Evolutionary conservation across 1,140 invertebrate species (phyloP), one percentile per base, ranked within the genome.

Genomic region (Anastrepha ludens): DNA sequence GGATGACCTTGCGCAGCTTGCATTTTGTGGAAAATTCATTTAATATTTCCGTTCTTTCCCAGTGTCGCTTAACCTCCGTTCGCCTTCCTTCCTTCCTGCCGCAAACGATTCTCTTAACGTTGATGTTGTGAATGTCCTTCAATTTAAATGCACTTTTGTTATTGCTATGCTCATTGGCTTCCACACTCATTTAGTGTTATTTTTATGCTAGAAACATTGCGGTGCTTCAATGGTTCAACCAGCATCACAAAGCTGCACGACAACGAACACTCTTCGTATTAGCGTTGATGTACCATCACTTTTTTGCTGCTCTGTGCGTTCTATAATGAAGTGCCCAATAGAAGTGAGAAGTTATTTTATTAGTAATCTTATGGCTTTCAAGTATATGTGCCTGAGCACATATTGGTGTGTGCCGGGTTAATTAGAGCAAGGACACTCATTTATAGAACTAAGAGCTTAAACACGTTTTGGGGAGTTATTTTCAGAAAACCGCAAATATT

Each of bases 11-110:
- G 74, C 6, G n/a, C 74, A 81, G 50, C 74, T 47, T 81, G 74
- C 47, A 81, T 81, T 78, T 47, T 55, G 74, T 50, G 74, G 44
- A 81, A 81, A 81, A 81, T 55, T 81, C 74, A 81, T 81, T 81
- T 81, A 81, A 81, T 55, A 58, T 81, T 55, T 81, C 74, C 74
- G 74, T 47, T 55, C 47, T 55, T 81, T 81, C 7, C 41, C 74
- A 81, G 50, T 55, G 44, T 81, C 47, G 3, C 1, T 55, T 2
- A 78, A 20, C n/a, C 47, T 29, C n/a, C 47, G 15, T 11, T 15
- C 11, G 5, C 5, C 47, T 20, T n/a, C 60, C n/a, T n/a, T 4
- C 60, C 4, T 15, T 4, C 60, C n/a, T 62, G 29, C 29, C 29
- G 29, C 29, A 29, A 29, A 29, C 29, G 29, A 29, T 29, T 29